These are phyloP conservation scores for Polydrusus pterygomalis DNA, from an alignment of 2,888 invertebrate genomes.

Conservation along the genomic window DNA sequence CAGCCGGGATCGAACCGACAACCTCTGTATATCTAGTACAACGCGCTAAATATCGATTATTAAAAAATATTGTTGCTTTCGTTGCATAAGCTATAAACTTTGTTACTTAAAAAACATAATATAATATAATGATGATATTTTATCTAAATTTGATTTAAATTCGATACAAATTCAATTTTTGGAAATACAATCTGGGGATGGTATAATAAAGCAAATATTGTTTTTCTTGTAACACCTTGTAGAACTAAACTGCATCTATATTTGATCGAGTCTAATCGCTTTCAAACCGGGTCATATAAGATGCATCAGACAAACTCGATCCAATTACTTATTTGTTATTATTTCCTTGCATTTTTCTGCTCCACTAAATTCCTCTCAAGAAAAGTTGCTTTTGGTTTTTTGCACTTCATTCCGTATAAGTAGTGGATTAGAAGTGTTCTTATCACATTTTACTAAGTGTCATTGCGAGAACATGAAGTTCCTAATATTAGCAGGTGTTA, in stretches of 20 bases:
- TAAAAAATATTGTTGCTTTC: too few relatives aligned
- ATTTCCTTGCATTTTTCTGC: conserved; percentile 68
- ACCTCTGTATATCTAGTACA: too few relatives aligned
- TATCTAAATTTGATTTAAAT: too few relatives aligned
- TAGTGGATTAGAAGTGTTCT: conserved; percentile 53
- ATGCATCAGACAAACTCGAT: conserved; percentile 61
- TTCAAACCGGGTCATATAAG: conserved; percentile 64
- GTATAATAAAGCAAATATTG: too few relatives aligned
- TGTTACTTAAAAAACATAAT: too few relatives aligned
- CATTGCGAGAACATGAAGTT: conserved; percentile 64
- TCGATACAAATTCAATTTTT: too few relatives aligned
- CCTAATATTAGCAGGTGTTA: conserved; percentile 63
- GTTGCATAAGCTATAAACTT: too few relatives aligned
- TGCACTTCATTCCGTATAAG: conserved; percentile 60
- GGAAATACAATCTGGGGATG: too few relatives aligned
- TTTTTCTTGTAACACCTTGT: conserved; percentile 37
- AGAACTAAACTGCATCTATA: conserved; percentile 34
- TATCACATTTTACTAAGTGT: conserved; percentile 61
- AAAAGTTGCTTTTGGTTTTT: conserved; percentile 61
- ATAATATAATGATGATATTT: too few relatives aligned
- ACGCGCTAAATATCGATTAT: too few relatives aligned
- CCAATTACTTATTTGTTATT: conserved; percentile 66
- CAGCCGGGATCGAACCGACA: too few relatives aligned
- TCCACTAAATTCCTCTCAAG: conserved; percentile 70
- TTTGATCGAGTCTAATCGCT: conserved; percentile 47